Percentiles rank a stretch among this genome's conserved stretches.
These are phyloP conservation scores for Geotrupes spiniger DNA, from an alignment of 2,888 invertebrate genomes.

Conservation along the genomic window DNA sequence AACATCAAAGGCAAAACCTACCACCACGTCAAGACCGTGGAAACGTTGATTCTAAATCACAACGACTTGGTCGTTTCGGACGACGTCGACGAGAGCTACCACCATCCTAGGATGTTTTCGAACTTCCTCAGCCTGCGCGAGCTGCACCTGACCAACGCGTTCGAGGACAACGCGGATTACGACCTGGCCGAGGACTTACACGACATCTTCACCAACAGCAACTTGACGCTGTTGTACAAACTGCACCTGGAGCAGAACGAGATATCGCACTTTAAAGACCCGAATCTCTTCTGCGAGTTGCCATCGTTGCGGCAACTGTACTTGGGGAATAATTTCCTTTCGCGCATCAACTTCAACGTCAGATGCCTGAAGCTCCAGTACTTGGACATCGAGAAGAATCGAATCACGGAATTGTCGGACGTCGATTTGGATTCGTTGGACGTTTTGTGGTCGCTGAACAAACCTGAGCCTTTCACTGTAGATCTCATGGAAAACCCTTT, in stretches of 20 bases:
- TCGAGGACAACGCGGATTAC: slow-evolving; percentile 62
- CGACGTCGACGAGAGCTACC: slow-evolving; percentile 55
- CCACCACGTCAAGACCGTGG: slow-evolving; percentile 68
- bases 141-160: slow-evolving; percentile 71
- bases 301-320: slow-evolving; percentile 65
- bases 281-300: slow-evolving; percentile 67
- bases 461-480: slow-evolving; percentile 53
- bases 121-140: slow-evolving; percentile 68
- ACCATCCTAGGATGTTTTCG: slow-evolving; percentile 67
- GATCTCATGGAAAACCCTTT: slow-evolving; percentile 68
- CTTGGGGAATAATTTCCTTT: slow-evolving; percentile 64
- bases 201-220: slow-evolving; percentile 68
- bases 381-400: slow-evolving; percentile 67
- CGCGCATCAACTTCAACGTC: slow-evolving; percentile 63
- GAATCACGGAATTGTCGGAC: slow-evolving; percentile 57
- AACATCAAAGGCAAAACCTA: slow-evolving; percentile 72
- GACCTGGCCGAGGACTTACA: slow-evolving; percentile 65
- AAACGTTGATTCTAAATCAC: slow-evolving; percentile 67
- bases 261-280: slow-evolving; percentile 63
- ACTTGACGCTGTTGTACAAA: slow-evolving; percentile 63
- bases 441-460: slow-evolving; percentile 48
- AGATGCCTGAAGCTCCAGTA: slow-evolving; percentile 64
- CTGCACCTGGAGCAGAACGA: slow-evolving; percentile 75
- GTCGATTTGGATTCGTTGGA: slow-evolving; percentile 60
- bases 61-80: slow-evolving; percentile 65